phyloP scores from a whole-genome alignment of 1,140 invertebrate species.

The Pseudomyrmex sp. region DNA sequence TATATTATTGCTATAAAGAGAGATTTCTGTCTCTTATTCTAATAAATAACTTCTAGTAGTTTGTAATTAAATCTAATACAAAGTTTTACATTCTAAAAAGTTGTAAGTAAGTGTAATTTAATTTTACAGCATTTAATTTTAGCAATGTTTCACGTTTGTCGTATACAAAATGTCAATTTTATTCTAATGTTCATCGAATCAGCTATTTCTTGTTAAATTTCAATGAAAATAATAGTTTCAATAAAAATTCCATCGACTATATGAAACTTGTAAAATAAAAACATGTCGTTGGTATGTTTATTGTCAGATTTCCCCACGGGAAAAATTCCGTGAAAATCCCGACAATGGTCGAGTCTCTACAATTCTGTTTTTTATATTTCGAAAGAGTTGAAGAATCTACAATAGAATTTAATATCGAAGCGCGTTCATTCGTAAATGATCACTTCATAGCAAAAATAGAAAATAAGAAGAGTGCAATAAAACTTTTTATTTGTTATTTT shows the following conservation, averaged over 20 bases:
- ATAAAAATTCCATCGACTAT: background rate
- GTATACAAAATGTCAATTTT: background rate
- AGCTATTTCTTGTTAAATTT: background rate
- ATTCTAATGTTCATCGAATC: background rate
- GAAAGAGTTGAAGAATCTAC: background rate
- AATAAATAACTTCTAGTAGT: background rate
- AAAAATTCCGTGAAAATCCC: background rate
- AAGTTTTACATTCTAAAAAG: no score
- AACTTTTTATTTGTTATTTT: background rate
- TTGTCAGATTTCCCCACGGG: constrained; percentile 42
- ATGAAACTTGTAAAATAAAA: background rate
- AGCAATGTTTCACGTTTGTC: background rate
- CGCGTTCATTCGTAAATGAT: background rate
- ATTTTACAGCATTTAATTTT: background rate
- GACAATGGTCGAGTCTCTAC: constrained; percentile 13
- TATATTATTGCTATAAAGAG: background rate
- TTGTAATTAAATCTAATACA: background rate
- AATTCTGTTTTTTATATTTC: background rate
- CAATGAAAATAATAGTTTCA: background rate
- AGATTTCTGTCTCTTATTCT: background rate
- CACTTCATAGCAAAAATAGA: background rate
- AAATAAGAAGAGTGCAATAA: background rate
- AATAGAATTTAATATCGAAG: constrained; percentile 37
- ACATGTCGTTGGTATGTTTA: background rate
- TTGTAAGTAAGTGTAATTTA: no score